phyloP scores from a whole-genome alignment of 1,140 invertebrate species.

The Cherax destructor region DNA sequence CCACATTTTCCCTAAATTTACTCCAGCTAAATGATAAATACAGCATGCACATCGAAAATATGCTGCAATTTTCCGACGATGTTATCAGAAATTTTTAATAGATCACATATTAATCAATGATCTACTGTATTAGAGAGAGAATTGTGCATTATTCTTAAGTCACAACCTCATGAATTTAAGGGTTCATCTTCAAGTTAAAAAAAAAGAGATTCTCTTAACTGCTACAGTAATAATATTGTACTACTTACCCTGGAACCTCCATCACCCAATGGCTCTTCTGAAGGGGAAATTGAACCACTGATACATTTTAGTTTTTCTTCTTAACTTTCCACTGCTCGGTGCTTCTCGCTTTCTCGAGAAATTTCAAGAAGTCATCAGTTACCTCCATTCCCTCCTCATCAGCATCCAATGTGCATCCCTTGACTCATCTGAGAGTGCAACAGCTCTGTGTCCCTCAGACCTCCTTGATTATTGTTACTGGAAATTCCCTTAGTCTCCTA shows the following conservation, averaged over 20 bases:
- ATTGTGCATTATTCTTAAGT: too few relatives aligned
- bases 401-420: constrained; percentile 32
- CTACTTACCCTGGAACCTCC: constrained; percentile 12
- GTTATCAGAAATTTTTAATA: too few relatives aligned
- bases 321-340: constrained; percentile 20
- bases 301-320: not conserved
- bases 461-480: not conserved
- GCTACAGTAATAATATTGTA: not conserved
- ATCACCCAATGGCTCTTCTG: not conserved
- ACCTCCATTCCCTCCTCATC: constrained; percentile 34
- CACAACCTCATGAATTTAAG: too few relatives aligned
- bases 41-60: too few relatives aligned
- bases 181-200: too few relatives aligned
- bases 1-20: too few relatives aligned
- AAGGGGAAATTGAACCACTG: not conserved
- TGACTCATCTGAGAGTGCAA: constrained; percentile 36
- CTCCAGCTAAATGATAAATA: too few relatives aligned
- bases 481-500: not conserved
- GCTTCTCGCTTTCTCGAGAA: constrained; percentile 40
- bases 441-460: constrained; percentile 28
- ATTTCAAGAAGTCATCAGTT: constrained; percentile 11
- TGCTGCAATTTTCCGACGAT: too few relatives aligned
- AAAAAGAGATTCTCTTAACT: not conserved
- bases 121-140: too few relatives aligned
- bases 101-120: too few relatives aligned